Conservation (phyloP, 2,113 vertebrate species). For the Psittacula cyanocephala region DNA sequence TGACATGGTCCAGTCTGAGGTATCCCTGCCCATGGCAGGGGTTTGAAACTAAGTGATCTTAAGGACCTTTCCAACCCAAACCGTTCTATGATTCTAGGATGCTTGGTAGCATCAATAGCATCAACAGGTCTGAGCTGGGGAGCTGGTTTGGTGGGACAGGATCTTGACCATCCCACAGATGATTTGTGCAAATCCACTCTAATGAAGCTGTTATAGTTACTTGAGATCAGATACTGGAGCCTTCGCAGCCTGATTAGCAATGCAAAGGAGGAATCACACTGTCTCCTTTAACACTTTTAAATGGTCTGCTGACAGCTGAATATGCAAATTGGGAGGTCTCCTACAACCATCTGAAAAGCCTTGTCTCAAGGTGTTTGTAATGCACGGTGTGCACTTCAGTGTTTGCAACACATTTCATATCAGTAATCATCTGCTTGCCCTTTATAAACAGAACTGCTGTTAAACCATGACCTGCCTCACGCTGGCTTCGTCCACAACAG, state of each 20-base stretch:
- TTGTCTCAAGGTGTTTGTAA: neutral
- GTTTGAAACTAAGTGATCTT: neutral
- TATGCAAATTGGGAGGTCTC: neutral
- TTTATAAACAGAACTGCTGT: neutral
- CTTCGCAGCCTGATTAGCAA: neutral
- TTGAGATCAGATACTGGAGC: neutral
- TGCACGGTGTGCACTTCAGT: neutral
- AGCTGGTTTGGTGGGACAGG: neutral
- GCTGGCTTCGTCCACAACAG: accelerated
- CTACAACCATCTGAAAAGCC: neutral
- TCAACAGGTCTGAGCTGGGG: neutral
- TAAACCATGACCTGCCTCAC: neutral
- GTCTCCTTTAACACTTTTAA: neutral
- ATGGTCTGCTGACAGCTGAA: neutral
- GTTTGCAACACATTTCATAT: neutral
- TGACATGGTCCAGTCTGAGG: neutral
- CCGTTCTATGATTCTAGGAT: neutral
- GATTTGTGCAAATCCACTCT: neutral
- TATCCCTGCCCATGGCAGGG: neutral
- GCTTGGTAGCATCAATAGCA: neutral
- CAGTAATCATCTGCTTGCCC: neutral
- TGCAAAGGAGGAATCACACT: neutral
- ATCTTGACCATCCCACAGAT: neutral
- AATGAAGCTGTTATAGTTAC: neutral
- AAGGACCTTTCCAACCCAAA: neutral